phyloP scores from a whole-genome alignment of 2,888 invertebrate genomes.

The Alentia gelatinosa region DNA sequence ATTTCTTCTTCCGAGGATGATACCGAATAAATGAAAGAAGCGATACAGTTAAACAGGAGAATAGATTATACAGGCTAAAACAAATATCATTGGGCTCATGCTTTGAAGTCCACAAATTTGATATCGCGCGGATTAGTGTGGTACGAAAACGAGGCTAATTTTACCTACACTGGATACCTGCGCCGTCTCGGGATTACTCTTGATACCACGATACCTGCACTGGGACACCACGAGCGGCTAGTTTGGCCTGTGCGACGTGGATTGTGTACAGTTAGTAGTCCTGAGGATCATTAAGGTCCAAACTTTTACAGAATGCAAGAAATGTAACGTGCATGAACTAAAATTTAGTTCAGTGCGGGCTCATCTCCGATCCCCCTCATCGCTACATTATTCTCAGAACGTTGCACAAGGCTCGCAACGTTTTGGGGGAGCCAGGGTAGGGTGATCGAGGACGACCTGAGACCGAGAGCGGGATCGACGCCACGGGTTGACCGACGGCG shows the following conservation, averaged over 20 bases:
- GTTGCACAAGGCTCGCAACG: not conserved
- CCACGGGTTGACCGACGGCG: not conserved
- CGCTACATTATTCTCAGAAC: not conserved
- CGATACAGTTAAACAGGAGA: no score
- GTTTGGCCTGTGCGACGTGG: slow-evolving; percentile 5
- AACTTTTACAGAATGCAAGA: not conserved
- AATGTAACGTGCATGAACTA: not conserved
- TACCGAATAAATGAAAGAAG: no score
- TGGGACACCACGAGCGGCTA: not conserved
- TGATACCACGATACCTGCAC: no score
- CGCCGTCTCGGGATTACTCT: no score
- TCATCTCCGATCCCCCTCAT: not conserved
- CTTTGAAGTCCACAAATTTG: no score
- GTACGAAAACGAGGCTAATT: no score
- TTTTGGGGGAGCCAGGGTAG: not conserved
- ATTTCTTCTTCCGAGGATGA: no score
- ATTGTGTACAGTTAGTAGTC: not conserved
- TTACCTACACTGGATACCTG: no score
- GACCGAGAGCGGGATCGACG: not conserved
- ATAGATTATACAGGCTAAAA: no score
- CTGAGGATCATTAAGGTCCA: not conserved
- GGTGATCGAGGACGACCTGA: not conserved
- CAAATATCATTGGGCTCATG: no score
- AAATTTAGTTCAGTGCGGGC: not conserved
- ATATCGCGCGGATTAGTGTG: no score